These are phyloP conservation scores for Palythoa grandis DNA, from an alignment of 92 coral and sea anemone genomes.

Conservation along the genomic window DNA sequence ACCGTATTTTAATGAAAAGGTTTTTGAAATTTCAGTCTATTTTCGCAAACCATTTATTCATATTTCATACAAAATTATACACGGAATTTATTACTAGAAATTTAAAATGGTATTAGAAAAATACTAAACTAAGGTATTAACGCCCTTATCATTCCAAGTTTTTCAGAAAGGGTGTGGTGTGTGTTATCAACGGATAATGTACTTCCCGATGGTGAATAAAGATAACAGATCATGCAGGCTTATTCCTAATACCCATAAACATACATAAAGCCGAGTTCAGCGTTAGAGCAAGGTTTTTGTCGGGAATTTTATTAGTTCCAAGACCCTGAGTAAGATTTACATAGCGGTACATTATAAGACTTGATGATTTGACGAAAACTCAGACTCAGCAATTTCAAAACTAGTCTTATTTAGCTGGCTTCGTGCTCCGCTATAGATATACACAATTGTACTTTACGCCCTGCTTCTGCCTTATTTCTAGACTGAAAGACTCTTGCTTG, in stretches of 20 bases:
- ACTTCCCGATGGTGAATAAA: conserved; percentile 15
- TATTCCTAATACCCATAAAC: not conserved
- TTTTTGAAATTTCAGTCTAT: not conserved
- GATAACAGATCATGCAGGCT: not conserved
- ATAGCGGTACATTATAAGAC: conserved; percentile 7
- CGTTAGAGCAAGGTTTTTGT: not conserved
- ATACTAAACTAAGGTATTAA: not conserved
- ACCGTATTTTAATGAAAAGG: not conserved
- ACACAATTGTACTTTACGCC: too few species aligned
- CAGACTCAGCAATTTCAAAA: not conserved
- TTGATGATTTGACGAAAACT: not conserved
- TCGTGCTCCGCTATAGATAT: too few species aligned
- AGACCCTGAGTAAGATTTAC: not conserved
- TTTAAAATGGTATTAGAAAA: not conserved
- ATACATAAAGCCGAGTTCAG: not conserved
- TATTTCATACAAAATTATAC: not conserved
- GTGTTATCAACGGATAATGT: conserved; percentile 12
- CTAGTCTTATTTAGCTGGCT: too few species aligned
- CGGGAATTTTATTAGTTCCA: not conserved
- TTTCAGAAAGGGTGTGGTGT: not conserved
- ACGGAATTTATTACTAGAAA: not conserved
- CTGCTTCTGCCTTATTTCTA: too few species aligned
- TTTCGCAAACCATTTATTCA: not conserved
- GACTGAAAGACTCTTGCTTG: not conserved
- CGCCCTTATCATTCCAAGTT: not conserved